Percentiles rank a stretch among this genome's conserved stretches.
These are phyloP conservation scores for Odontocolon sp. DNA, from an alignment of 2,888 invertebrate species.

Conservation along the genomic window DNA sequence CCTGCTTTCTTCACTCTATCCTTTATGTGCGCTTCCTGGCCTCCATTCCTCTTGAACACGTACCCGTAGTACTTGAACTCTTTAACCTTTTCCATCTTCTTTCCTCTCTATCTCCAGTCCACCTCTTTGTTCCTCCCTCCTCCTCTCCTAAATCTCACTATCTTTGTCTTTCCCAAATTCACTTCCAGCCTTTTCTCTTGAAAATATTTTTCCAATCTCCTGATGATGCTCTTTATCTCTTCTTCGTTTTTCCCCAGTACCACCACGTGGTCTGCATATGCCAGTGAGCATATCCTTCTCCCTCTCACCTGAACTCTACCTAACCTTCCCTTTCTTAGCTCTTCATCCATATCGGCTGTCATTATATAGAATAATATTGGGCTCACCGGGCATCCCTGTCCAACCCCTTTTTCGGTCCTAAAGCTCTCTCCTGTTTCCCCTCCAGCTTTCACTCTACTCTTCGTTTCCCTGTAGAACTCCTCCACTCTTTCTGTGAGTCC, in stretches of 20 bases:
- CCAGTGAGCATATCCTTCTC: not conserved
- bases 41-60: not conserved
- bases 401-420: too few relatives aligned
- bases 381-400: conserved; percentile 57
- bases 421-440: too few relatives aligned
- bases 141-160: not conserved
- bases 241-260: not conserved
- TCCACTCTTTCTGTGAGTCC: not conserved
- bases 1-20: not conserved
- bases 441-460: too few relatives aligned
- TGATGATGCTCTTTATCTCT: not conserved
- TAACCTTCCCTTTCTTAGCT: not conserved
- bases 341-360: conserved; percentile 38
- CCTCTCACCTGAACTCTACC: not conserved
- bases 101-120: not conserved
- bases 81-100: not conserved
- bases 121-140: not conserved
- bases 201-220: not conserved
- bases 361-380: conserved; percentile 35
- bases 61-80: not conserved
- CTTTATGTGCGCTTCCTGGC: not conserved
- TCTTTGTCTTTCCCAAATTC: not conserved
- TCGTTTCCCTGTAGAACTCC: too few relatives aligned
- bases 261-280: not conserved
- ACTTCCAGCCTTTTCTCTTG: not conserved